Evolutionary conservation across 1,140 invertebrate species (phyloP).

Genomic region (Drosophila grimshawi): DNA sequence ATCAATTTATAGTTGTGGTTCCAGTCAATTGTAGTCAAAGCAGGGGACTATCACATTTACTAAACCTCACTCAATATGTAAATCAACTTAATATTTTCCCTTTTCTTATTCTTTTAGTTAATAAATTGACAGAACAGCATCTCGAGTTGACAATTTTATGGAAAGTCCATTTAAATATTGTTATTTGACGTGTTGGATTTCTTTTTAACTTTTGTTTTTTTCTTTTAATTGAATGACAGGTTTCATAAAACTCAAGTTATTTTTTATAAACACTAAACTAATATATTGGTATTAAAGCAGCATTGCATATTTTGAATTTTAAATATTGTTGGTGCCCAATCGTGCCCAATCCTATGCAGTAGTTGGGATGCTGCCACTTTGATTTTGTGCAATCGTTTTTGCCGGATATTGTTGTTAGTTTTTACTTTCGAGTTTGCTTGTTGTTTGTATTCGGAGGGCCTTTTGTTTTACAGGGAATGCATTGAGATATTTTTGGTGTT

Average conservation of each 20-base stretch:
- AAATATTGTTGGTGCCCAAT: constrained; percentile 29
- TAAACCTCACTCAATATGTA: background rate
- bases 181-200: background rate
- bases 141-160: background rate
- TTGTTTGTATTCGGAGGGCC: constrained; percentile 68
- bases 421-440: constrained; percentile 68
- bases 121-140: background rate
- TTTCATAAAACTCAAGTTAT: too few relatives aligned
- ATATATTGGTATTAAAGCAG: too few relatives aligned
- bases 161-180: background rate
- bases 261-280: too few relatives aligned
- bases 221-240: background rate
- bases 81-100: background rate
- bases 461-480: constrained; percentile 72
- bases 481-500: constrained; percentile 57
- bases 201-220: background rate
- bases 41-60: background rate
- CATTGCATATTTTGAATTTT: constrained; percentile 22
- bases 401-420: constrained; percentile 82
- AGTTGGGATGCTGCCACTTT: constrained; percentile 51
- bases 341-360: background rate
- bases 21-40: background rate
- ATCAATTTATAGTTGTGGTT: background rate
- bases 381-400: constrained; percentile 80
- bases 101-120: background rate